A percentile compares a stretch with the other conserved stretches of the same genome.
Evolutionary conservation across 2,888 invertebrate species (phyloP).

Genomic region (Eupithecia dodoneata): DNA sequence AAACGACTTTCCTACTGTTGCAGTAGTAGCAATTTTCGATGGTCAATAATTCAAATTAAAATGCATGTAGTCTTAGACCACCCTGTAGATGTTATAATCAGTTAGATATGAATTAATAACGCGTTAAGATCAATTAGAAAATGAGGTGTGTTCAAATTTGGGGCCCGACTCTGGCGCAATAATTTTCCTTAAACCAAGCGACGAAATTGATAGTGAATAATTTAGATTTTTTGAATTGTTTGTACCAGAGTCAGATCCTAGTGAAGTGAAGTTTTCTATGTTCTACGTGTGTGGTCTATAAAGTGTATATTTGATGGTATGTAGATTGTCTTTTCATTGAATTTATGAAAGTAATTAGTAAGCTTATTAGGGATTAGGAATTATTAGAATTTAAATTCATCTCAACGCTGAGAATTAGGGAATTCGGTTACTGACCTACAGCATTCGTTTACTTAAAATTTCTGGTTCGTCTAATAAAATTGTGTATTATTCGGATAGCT

Average conservation of each 20-base stretch:
- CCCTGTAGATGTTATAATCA: constrained; percentile 56
- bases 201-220: not conserved
- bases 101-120: constrained; percentile 70
- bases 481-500: too few relatives aligned
- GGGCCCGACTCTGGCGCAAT: not conserved
- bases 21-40: constrained; percentile 67
- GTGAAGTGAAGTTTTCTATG: constrained; percentile 49
- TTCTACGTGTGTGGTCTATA: constrained; percentile 57
- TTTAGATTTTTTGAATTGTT: not conserved
- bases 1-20: constrained; percentile 67
- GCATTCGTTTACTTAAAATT: not conserved
- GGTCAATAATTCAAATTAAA: constrained; percentile 60
- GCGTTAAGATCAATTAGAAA: constrained; percentile 68
- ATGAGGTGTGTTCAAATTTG: constrained; percentile 51
- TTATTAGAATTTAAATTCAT: constrained; percentile 40
- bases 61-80: constrained; percentile 61
- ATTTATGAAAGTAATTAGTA: constrained; percentile 42
- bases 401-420: not conserved
- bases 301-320: constrained; percentile 38
- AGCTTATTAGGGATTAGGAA: constrained; percentile 15
- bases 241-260: not conserved
- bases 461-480: too few relatives aligned
- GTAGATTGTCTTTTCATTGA: constrained; percentile 37
- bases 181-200: not conserved
- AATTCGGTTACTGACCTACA: not conserved